Percentiles rank a stretch among this genome's conserved stretches.
phyloP scores from a whole-genome alignment of 2,797 vertebrate species.

The Anniella stebbinsi region DNA sequence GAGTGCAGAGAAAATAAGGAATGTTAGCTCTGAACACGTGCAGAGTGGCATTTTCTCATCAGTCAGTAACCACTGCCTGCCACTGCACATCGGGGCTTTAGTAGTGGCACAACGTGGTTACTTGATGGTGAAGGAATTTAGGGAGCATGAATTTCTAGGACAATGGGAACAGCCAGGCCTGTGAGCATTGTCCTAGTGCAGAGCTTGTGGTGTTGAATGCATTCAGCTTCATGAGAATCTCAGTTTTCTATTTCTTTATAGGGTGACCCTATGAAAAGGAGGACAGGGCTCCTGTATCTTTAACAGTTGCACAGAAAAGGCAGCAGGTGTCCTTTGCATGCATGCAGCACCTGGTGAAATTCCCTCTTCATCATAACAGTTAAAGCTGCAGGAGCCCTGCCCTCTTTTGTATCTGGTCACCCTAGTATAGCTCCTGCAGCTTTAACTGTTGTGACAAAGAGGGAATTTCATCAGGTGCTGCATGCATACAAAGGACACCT shows the following conservation, averaged over 20 bases:
- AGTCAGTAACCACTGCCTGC: background rate
- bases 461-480: too few relatives aligned
- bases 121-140: background rate
- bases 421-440: too few relatives aligned
- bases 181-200: background rate
- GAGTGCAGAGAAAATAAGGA: background rate
- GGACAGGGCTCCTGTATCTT: too few relatives aligned
- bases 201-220: background rate
- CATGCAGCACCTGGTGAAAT: too few relatives aligned
- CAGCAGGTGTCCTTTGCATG: too few relatives aligned
- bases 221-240: background rate
- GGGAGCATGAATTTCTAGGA: background rate
- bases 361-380: too few relatives aligned
- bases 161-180: background rate
- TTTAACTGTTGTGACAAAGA: too few relatives aligned
- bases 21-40: background rate
- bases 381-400: too few relatives aligned
- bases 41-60: background rate
- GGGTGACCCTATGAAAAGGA: too few relatives aligned
- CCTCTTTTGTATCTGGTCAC: too few relatives aligned
- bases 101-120: background rate
- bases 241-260: background rate
- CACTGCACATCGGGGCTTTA: background rate
- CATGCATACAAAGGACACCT: too few relatives aligned
- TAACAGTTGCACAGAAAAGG: too few relatives aligned